A percentile compares a stretch with the other conserved stretches of the same genome.
These are phyloP conservation scores for Globodera ellingtonae DNA, from an alignment of 1,140 invertebrate species.

Conservation along the genomic window DNA sequence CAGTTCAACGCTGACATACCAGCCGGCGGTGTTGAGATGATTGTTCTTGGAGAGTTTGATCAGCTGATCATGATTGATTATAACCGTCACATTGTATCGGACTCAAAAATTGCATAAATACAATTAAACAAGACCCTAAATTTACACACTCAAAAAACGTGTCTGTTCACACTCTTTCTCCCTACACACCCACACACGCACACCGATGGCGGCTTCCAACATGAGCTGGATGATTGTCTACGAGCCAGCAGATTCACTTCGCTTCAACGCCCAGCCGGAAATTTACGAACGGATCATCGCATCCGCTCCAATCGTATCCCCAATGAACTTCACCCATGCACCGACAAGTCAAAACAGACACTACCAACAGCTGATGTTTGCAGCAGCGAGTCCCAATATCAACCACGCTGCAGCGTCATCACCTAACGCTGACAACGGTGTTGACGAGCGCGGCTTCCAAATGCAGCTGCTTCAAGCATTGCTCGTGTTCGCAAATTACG, in stretches of 20 bases:
- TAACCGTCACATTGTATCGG: background rate
- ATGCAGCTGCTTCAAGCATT: background rate
- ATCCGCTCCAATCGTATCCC: background rate
- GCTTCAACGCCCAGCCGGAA: background rate
- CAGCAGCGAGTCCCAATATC: no score
- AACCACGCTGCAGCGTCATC: no score
- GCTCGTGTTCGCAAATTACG: background rate
- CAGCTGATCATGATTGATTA: constrained; percentile 12
- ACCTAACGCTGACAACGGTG: background rate
- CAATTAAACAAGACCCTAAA: background rate
- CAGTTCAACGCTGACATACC: constrained; percentile 17
- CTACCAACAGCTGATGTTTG: background rate
- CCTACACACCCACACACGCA: background rate
- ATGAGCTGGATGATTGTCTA: background rate
- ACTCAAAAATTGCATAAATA: constrained; percentile 12
- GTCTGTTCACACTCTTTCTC: background rate
- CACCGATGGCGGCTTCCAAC: background rate
- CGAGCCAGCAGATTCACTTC: background rate
- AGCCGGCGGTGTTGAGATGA: constrained; percentile 18
- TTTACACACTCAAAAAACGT: background rate
- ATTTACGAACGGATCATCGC: background rate
- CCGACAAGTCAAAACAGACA: no score
- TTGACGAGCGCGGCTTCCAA: background rate
- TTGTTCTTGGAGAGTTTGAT: constrained; percentile 9
- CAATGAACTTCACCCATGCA: background rate